A percentile compares a stretch with the other conserved stretches of the same genome.
phyloP scores from a whole-genome alignment of 2,888 invertebrate species.

The Apotomis capreana region DNA sequence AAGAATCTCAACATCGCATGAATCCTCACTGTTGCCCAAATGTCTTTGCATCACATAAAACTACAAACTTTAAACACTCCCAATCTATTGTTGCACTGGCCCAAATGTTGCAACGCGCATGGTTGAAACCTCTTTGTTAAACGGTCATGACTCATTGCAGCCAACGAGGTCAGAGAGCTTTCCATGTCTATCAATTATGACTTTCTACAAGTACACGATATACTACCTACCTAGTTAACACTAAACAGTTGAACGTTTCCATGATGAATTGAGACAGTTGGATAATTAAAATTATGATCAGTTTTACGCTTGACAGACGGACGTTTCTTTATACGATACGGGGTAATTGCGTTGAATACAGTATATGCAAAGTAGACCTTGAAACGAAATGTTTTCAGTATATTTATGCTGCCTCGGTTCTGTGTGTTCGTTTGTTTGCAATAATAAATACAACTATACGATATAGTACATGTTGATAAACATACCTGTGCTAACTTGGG shows the following conservation, averaged over 20 bases:
- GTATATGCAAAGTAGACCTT: not conserved
- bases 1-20: too few species aligned
- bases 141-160: slow-evolving; percentile 59
- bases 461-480: too few species aligned
- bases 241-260: slow-evolving; percentile 17
- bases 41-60: slow-evolving; percentile 34
- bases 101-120: slow-evolving; percentile 43
- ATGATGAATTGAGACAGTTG: slow-evolving; percentile 27
- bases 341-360: not conserved
- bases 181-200: slow-evolving; percentile 53
- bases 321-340: not conserved
- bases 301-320: slow-evolving; percentile 2
- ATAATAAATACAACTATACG: too few species aligned
- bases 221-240: slow-evolving; percentile 8
- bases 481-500: too few species aligned
- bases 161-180: slow-evolving; percentile 68
- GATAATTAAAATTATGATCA: slow-evolving; percentile 25
- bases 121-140: slow-evolving; percentile 54
- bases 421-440: too few species aligned
- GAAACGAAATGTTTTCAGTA: not conserved
- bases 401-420: not conserved
- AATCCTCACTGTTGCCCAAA: not conserved
- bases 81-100: slow-evolving; percentile 36
- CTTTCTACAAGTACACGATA: slow-evolving; percentile 45
- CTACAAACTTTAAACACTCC: slow-evolving; percentile 31